Percentiles rank a stretch among this genome's conserved stretches.
phyloP scores from a whole-genome alignment of 2,797 vertebrate species.

The Synanceia verrucosa region DNA sequence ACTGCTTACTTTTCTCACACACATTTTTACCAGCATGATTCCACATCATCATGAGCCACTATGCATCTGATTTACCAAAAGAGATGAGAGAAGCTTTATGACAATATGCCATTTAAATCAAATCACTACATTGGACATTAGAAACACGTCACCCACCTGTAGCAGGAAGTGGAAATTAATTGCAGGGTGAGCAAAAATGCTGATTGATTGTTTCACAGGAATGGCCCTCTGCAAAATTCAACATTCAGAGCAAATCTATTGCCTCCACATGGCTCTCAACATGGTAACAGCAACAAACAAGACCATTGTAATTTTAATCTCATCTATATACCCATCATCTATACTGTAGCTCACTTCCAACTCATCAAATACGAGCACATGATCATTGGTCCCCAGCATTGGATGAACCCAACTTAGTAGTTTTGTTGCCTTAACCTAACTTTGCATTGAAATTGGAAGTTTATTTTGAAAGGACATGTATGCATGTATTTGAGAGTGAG shows the following conservation, averaged over 20 bases:
- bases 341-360: no score
- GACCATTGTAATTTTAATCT: no score
- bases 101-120: slow-evolving; percentile 51
- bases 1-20: slow-evolving; percentile 13
- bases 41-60: slow-evolving; percentile 21
- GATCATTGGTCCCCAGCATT: no score
- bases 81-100: slow-evolving; percentile 24
- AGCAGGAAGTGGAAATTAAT: slow-evolving; percentile 69
- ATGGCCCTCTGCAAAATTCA: background rate
- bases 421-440: no score
- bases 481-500: no score
- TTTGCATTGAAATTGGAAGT: no score
- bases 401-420: no score
- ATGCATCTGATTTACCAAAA: slow-evolving; percentile 35
- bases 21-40: slow-evolving; percentile 14
- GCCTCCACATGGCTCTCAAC: background rate
- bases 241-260: background rate
- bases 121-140: slow-evolving; percentile 54
- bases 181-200: slow-evolving; percentile 23
- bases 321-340: no score
- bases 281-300: background rate
- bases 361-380: no score
- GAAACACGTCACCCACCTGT: slow-evolving; percentile 66
- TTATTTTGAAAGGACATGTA: no score
- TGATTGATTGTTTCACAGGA: slow-evolving; percentile 46